Conservation (phyloP, 2,888 invertebrate genomes). For the Bimastos eiseni region DNA sequence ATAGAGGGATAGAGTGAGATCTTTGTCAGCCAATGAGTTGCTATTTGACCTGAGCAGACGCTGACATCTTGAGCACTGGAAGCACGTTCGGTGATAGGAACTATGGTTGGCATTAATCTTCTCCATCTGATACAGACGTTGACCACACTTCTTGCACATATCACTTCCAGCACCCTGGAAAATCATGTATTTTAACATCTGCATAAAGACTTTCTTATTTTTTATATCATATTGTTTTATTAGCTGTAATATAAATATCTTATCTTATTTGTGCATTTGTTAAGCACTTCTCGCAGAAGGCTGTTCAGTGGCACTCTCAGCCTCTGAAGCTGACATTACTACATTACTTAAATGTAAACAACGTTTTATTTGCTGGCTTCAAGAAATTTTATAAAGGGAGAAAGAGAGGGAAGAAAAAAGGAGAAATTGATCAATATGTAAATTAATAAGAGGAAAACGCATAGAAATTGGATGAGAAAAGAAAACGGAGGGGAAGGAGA, state of each 20-base stretch:
- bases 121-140: slow-evolving; percentile 19
- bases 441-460: too few species aligned
- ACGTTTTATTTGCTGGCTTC: too few species aligned
- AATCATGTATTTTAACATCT: not conserved
- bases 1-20: not conserved
- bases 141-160: slow-evolving; percentile 14
- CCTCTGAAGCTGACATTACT: too few species aligned
- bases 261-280: too few species aligned
- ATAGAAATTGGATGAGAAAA: too few species aligned
- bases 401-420: too few species aligned
- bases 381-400: too few species aligned
- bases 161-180: not conserved
- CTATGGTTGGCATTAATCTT: not conserved
- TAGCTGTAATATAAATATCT: not conserved
- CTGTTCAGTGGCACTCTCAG: too few species aligned
- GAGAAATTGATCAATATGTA: too few species aligned
- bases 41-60: not conserved
- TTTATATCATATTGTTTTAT: not conserved
- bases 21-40: not conserved
- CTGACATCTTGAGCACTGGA: not conserved
- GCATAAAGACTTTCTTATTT: not conserved
- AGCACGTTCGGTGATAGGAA: slow-evolving; percentile 9
- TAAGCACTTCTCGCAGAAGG: too few species aligned
- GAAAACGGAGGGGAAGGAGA: too few species aligned
- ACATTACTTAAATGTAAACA: too few species aligned